Base-by-base conservation (phyloP, 2,797 vertebrate species). In the Poecilia velifera region DNA sequence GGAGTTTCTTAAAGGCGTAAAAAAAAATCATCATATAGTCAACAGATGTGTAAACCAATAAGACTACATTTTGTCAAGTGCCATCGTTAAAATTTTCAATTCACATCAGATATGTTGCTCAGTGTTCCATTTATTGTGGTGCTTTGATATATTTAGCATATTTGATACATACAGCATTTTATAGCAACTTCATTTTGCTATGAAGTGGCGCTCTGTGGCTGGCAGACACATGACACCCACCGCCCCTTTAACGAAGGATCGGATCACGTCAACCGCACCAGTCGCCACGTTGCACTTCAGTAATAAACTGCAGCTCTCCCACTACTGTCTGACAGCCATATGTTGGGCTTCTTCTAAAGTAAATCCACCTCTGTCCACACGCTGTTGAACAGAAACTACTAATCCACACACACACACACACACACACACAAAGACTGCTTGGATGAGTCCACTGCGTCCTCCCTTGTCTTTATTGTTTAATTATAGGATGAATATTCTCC, bases 291-390 rank as follows among this genome's bases (percentile, higher is more conserved):
- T 89, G 72, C 81, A 81, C 51, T 53, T 81, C 72, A 81, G 74
- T 76, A 75, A 72, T 79, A 79, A 87, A 82, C 81, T 79, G 79
- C 80, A 78, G 77, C 71, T 70, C 55, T 88, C 83, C 83, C 86
- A 73, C 46, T 62, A 78, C 81, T 75, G 81, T 80, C 77, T 81
- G 66, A 28, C 41, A 0, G 77, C 84, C 85, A 91, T 88, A 90
- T 89, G 90, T 84, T 82, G 76, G 82, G 82, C 82, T 85, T 89
- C 82, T 84, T 86, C 87, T 13, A 77, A 83, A 80, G 64, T 68
- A 59, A 83, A 87, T 88, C 76, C 84, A 51, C 45, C 59, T 64
- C 43, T 57, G 73, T 53, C 59, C 75, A 76, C 31, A 9, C 53
- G 1, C 72, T 75, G 78, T 59, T 57, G 73, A 83, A 51, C 62